Conservation (phyloP, 2,797 vertebrate species). For the Pseudochirops cupreus region DNA sequence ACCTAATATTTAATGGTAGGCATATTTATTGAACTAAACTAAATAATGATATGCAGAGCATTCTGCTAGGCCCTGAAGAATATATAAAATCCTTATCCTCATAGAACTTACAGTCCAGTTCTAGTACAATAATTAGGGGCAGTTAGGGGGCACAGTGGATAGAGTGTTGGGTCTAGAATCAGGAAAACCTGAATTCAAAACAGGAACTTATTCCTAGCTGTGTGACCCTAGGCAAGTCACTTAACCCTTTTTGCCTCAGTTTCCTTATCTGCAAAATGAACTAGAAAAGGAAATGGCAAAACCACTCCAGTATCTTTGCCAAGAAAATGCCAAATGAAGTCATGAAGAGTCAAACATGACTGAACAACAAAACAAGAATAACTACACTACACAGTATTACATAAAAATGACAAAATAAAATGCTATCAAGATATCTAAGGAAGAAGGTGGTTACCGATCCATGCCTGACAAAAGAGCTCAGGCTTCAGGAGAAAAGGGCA, state of each 20-base stretch:
- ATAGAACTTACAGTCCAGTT: not conserved
- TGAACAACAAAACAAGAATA: not conserved
- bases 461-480: not conserved
- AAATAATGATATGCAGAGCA: not conserved
- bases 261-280: not conserved
- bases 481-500: not conserved
- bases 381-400: not conserved
- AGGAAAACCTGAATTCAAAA: not conserved
- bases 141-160: not conserved
- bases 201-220: not conserved
- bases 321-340: not conserved
- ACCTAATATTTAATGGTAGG: not conserved
- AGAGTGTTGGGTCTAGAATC: not conserved
- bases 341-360: not conserved
- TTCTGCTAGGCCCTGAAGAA: not conserved
- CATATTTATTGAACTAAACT: not conserved
- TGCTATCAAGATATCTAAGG: not conserved
- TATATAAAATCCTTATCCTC: not conserved
- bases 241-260: not conserved
- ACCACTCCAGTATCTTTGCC: no score
- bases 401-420: not conserved
- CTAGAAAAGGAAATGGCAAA: not conserved
- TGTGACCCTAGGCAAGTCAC: not conserved
- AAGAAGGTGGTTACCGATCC: not conserved
- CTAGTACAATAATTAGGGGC: not conserved